These are phyloP conservation scores for Aporophyla lueneburgensis DNA, from an alignment of 2,888 invertebrate genomes.

Conservation along the genomic window DNA sequence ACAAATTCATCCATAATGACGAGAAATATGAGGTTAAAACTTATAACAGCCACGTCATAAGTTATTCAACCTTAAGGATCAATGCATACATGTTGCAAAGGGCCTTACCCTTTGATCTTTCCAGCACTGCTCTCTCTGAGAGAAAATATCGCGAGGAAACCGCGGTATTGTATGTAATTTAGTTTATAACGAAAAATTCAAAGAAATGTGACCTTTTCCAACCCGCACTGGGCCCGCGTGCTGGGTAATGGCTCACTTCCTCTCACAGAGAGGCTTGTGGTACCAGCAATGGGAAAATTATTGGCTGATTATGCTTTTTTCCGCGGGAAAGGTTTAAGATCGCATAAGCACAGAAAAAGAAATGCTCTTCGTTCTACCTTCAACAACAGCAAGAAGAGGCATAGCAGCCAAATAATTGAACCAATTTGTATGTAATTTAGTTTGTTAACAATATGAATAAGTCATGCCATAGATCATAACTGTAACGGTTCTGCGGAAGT, in stretches of 20 bases:
- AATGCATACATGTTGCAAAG: background rate
- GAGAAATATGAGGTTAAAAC: background rate
- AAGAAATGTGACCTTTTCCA: no score
- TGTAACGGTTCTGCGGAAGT: constrained; percentile 25
- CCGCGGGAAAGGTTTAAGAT: background rate
- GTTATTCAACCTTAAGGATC: background rate
- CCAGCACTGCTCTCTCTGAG: background rate
- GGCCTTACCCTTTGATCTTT: background rate
- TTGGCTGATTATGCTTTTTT: background rate
- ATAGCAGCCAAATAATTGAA: background rate
- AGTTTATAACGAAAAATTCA: no score
- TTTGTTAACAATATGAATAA: background rate
- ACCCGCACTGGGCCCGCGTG: no score
- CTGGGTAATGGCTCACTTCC: no score
- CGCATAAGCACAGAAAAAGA: background rate
- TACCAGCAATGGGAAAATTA: no score
- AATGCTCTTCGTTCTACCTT: background rate
- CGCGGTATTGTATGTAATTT: no score
- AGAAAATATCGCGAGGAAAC: no score
- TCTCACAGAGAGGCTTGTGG: no score
- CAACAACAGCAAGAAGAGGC: no score
- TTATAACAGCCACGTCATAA: background rate
- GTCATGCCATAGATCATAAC: constrained; percentile 14
- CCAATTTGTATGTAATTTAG: no score
- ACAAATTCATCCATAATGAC: no score